A percentile compares a stretch with the other conserved stretches of the same genome.
These are phyloP conservation scores for Drosophila seclusa DNA, from an alignment of 2,888 invertebrate species.

Conservation along the genomic window DNA sequence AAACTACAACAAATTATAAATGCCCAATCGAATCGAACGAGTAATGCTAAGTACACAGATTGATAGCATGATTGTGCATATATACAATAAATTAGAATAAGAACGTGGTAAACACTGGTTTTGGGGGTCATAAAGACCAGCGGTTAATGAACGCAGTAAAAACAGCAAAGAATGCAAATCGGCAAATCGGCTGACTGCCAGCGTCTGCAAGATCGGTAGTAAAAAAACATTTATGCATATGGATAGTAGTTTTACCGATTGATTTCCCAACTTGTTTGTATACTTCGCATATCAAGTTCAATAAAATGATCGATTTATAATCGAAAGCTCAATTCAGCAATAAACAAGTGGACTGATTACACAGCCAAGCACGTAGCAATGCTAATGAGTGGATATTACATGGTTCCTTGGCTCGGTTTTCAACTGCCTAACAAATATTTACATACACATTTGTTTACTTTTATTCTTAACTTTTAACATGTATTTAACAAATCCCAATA, in stretches of 20 bases:
- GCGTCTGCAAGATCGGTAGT: conserved; percentile 45
- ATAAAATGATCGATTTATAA: conserved; percentile 54
- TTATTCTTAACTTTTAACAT: not conserved
- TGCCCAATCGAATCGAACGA: conserved; percentile 42
- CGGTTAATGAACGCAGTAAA: conserved; percentile 74
- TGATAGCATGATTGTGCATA: conserved; percentile 59
- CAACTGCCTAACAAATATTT: not conserved
- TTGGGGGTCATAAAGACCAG: conserved; percentile 67
- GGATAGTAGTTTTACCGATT: conserved; percentile 53
- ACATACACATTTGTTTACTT: not conserved
- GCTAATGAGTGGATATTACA: conserved; percentile 28
- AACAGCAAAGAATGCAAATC: conserved; percentile 54
- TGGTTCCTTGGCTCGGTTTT: not conserved
- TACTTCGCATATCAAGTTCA: conserved; percentile 53
- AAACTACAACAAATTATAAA: conserved; percentile 30
- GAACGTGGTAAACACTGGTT: conserved; percentile 55
- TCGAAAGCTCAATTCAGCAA: conserved; percentile 45
- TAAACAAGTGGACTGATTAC: conserved; percentile 29
- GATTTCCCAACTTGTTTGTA: conserved; percentile 59
- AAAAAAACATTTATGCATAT: conserved; percentile 36
- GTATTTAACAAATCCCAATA: not conserved
- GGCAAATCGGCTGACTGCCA: conserved; percentile 40
- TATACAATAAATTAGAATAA: conserved; percentile 71
- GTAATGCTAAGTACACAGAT: conserved; percentile 56
- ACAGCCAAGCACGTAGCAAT: conserved; percentile 7